Percentiles rank a stretch among this genome's conserved stretches.
Evolutionary conservation across 2,113 vertebrate genomes (phyloP).

Genomic region (Vulpes vulpes): DNA sequence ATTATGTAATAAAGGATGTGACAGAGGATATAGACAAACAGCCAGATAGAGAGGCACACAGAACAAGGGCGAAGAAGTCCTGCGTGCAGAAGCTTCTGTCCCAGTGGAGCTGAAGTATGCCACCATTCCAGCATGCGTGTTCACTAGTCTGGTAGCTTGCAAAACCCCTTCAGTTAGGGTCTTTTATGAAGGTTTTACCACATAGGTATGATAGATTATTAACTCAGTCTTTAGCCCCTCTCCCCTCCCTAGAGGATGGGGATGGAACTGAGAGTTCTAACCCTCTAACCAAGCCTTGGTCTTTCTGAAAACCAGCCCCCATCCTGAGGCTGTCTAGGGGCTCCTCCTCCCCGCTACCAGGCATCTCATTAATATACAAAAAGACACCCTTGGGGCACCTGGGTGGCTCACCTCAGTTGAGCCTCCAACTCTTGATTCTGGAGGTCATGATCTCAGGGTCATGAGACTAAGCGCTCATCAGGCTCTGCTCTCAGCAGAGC

Average conservation of each 20-base stretch:
- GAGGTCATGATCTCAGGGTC: neutral
- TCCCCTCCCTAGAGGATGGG: neutral
- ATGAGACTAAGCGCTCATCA: accelerated
- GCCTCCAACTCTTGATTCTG: neutral
- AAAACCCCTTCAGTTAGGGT: neutral
- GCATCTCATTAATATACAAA: neutral
- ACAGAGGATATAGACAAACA: neutral
- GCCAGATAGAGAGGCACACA: neutral
- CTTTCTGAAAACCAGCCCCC: neutral
- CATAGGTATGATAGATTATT: neutral
- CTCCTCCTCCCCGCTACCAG: neutral
- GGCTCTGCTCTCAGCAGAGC: neutral
- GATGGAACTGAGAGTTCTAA: neutral
- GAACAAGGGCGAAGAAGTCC: neutral
- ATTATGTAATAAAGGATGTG: neutral
- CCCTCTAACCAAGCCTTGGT: neutral
- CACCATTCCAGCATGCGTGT: neutral
- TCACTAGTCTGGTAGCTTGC: neutral
- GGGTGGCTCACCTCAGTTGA: neutral
- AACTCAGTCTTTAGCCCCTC: neutral
- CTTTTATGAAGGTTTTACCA: neutral
- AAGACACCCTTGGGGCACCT: neutral
- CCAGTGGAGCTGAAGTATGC: neutral
- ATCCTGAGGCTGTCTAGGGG: neutral
- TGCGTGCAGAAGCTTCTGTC: neutral